Base-by-base conservation (phyloP, 2,113 vertebrate species). In the Poeciliopsis occidentalis region DNA sequence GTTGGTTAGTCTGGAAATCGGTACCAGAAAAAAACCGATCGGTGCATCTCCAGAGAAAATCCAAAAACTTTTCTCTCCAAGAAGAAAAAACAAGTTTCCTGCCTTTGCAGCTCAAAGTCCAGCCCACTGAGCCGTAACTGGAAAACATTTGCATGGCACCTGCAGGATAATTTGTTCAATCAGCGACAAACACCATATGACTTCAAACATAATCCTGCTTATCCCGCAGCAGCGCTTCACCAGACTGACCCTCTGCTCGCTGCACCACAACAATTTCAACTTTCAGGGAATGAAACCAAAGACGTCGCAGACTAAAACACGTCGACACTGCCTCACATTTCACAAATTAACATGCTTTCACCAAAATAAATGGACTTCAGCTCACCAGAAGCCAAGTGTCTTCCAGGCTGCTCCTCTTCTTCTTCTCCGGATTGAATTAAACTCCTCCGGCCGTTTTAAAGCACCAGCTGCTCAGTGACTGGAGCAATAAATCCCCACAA, bases 191-290 rank as follows among this genome's bases (percentile, higher is more conserved):
- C 87, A 72, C 61, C 83, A 71, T 63, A 70, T 26, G 87, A 89
- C 76, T 88, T 88, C 79, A 84, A 87, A 7, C 67, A 57, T 89
- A 87, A 91, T 88, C 89, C 85, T 7, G 15, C 0, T 88, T 78
- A 88, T 80, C 54, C 77, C 80, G 88, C 84, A 81, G 88, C 84
- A 81, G 76, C 87, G 76, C 84, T 90, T 89, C 88, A 87, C 73
- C 61, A 74, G 89, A 88, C 89, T 85, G 75, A 86, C 83, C 81
- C 3, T 69, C 65, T 17, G 60, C 5, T 31, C 26, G 5, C 85
- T 19, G 80, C 77, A 32, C 67, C 71, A 74, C 76, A 73, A 31
- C 5, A 57, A 26, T 19, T 1, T n/a, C 2, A 8, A 24, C 24
- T 57, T 37, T 24, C n/a, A 57, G 8, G 22, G n/a, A 24, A n/a